phyloP scores from a whole-genome alignment of 1,140 invertebrate genomes.

The Sycobia sp. region DNA sequence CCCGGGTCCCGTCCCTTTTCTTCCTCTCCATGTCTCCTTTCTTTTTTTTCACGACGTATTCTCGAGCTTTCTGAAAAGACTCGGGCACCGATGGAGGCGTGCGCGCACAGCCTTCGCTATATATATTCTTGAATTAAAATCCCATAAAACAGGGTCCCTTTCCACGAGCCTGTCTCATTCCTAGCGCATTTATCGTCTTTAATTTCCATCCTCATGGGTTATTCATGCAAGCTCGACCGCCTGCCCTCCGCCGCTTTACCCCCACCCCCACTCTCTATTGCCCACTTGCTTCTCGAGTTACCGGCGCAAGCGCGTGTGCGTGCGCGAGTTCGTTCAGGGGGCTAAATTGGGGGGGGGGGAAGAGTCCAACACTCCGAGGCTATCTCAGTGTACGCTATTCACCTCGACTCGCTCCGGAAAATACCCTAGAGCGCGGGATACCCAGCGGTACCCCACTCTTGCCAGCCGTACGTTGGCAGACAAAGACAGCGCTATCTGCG shows the following conservation, averaged over 20 bases:
- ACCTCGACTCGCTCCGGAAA: too few species aligned
- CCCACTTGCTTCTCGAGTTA: not conserved
- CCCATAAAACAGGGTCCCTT: slow-evolving; percentile 50
- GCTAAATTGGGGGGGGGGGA: too few species aligned
- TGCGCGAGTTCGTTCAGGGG: too few species aligned
- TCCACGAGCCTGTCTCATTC: slow-evolving; percentile 48
- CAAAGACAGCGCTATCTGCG: too few species aligned
- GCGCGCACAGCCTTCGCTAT: slow-evolving; percentile 1
- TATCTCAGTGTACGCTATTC: too few species aligned
- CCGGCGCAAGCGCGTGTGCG: slow-evolving; percentile 1
- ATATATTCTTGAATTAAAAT: slow-evolving; percentile 50
- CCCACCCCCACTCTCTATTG: not conserved
- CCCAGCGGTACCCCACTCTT: too few species aligned
- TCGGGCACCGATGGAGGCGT: not conserved
- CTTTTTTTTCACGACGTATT: slow-evolving; percentile 14
- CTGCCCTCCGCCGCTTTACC: slow-evolving; percentile 11
- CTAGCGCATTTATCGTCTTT: slow-evolving; percentile 55
- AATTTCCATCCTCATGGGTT: slow-evolving; percentile 57
- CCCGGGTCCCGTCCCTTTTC: too few species aligned
- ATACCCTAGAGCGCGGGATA: too few species aligned
- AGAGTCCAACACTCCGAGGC: too few species aligned
- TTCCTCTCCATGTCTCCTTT: too few species aligned
- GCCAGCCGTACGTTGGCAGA: too few species aligned
- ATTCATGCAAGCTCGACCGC: slow-evolving; percentile 46
- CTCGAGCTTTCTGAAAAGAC: slow-evolving; percentile 15